Conservation (phyloP, 2,888 invertebrate species). For the Micropterix aruncella region DNA sequence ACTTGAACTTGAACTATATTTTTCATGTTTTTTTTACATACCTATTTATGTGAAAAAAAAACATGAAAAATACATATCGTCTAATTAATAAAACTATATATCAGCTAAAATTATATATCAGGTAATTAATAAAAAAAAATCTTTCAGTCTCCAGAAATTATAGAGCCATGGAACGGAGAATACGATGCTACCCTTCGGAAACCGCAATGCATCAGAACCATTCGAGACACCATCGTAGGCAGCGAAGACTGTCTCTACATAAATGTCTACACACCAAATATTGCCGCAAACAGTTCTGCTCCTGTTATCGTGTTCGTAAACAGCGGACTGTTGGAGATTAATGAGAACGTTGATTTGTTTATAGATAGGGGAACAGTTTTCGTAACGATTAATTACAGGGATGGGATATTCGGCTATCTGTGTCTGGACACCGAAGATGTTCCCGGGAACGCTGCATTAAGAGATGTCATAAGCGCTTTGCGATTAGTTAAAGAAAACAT, state of each 20-base stretch:
- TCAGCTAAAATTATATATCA: too few species aligned
- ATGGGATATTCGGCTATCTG: background rate
- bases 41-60: too few species aligned
- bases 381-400: background rate
- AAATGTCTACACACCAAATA: background rate
- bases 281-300: background rate
- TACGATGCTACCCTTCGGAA: background rate
- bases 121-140: too few species aligned
- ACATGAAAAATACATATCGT: too few species aligned
- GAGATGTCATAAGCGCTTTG: background rate
- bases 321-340: background rate
- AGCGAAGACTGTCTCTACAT: background rate
- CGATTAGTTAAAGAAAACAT: background rate
- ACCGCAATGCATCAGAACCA: background rate
- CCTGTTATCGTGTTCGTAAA: background rate
- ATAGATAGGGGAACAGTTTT: background rate
- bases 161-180: background rate
- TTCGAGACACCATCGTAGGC: background rate
- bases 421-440: background rate
- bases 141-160: too few species aligned
- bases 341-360: background rate
- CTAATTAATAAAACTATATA: too few species aligned
- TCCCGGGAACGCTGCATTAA: background rate
- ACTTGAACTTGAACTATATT: too few species aligned
- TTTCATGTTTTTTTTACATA: too few species aligned